Evolutionary conservation across 2,113 vertebrate genomes (phyloP), one percentile per base, ranked within the genome.

Genomic region (Chionis minor): DNA sequence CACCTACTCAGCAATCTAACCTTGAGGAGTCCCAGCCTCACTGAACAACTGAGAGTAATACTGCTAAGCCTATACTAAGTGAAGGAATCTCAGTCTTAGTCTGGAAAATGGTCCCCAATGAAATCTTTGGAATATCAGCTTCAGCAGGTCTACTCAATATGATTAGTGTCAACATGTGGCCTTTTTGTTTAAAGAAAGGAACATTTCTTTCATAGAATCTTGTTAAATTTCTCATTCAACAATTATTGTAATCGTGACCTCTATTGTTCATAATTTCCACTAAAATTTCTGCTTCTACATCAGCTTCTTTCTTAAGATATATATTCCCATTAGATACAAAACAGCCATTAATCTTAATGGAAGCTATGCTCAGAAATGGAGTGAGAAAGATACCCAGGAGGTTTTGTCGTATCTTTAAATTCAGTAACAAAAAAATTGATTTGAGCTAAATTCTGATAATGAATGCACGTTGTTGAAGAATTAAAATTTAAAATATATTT

Each of bases 201-300:
- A 96, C 78, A 51, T 88, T 88, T 89, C 77, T 89, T 61, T 95
- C 72, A 92, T 13, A 97, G 63, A 90, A 70, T 80, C 51, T 85
- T 85, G 93, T 96, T 96, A 92, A 96, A 96, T 79, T 80, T 75
- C 65, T 97, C 19, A 73, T 69, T 91, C 90, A 87, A 92, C 92
- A 97, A 95, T 97, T 97, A 96, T 85, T 91, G 78, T 92, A 97
- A 97, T 97, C 96, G 92, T 96, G 96, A 95, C 83, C 65, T 92
- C 71, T 90, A 74, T 90, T 79, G 82, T 96, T 97, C 72, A 81
- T 96, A 33, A 95, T 94, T 96, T 91, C 52, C 71, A 92, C 81
- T 96, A 79, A 96, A 91, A 96, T 92, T 91, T 92, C 83, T 91
- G 70, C 91, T 97, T 89, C 72, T 97, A 61, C 81, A 81, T 95